Evolutionary conservation across 1,140 invertebrate species (phyloP).

Genomic region (Anastrepha ludens): DNA sequence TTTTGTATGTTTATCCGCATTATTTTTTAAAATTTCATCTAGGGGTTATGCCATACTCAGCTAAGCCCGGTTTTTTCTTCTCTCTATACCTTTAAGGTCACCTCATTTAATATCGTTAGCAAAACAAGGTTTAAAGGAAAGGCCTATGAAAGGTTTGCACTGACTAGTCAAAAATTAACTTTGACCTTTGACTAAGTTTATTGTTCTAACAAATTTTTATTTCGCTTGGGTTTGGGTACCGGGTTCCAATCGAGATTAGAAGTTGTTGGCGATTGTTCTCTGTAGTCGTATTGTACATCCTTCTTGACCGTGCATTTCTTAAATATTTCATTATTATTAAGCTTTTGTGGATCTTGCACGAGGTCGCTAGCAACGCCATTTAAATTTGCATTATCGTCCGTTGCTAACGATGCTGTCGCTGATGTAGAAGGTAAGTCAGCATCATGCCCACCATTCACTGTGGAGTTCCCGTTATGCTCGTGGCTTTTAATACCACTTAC

Average conservation of each 20-base stretch:
- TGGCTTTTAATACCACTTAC: background rate
- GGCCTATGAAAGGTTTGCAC: background rate
- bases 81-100: too few relatives aligned
- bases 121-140: background rate
- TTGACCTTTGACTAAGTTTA: background rate
- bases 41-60: too few relatives aligned
- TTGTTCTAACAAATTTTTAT: conserved; percentile 56
- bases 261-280: conserved; percentile 69
- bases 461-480: background rate
- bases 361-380: background rate
- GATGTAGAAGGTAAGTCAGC: background rate
- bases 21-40: too few relatives aligned
- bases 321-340: conserved; percentile 60
- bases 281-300: conserved; percentile 61
- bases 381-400: background rate
- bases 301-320: conserved; percentile 67
- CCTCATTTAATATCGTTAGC: background rate
- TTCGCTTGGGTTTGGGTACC: conserved; percentile 70
- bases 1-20: too few relatives aligned
- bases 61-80: too few relatives aligned
- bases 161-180: background rate
- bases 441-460: background rate
- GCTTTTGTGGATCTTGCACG: conserved; percentile 49
- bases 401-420: conserved; percentile 54
- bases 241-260: conserved; percentile 74